Conservation (phyloP, 2,888 invertebrate genomes). For the Troides aeacus region DNA sequence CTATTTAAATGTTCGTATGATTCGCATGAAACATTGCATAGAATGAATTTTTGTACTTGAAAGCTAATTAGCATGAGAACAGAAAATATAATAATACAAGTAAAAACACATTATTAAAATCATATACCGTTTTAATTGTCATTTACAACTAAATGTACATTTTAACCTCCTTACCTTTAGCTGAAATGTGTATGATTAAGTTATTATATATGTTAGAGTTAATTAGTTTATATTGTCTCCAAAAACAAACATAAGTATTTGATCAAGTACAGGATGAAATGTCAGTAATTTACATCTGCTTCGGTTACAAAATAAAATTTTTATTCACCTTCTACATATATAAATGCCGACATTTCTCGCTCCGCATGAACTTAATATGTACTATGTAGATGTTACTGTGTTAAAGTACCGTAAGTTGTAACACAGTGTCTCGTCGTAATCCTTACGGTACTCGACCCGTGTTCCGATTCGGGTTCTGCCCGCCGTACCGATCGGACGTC, state of each 20-base stretch:
- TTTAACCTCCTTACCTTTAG: neutral
- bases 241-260: no score
- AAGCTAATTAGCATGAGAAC: slow-evolving; percentile 16
- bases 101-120: neutral
- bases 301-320: no score
- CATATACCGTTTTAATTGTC: neutral
- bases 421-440: slow-evolving; percentile 7
- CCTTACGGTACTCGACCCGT: slow-evolving; percentile 12
- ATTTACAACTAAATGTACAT: no score
- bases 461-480: no score
- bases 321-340: no score
- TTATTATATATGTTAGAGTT: no score
- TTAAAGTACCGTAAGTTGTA: slow-evolving; percentile 15
- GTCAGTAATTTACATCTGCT: no score
- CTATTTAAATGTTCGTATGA: slow-evolving; percentile 8
- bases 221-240: no score
- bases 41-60: slow-evolving; percentile 13
- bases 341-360: no score
- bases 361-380: neutral
- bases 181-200: neutral
- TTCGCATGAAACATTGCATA: slow-evolving; percentile 20
- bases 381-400: slow-evolving; percentile 7
- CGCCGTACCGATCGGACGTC: no score
- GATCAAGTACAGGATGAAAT: no score
- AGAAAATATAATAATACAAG: neutral